Percentiles rank a stretch among this genome's conserved stretches.
These are phyloP conservation scores for Pheucticus melanocephalus DNA, from an alignment of 2,113 vertebrate genomes.

Conservation along the genomic window DNA sequence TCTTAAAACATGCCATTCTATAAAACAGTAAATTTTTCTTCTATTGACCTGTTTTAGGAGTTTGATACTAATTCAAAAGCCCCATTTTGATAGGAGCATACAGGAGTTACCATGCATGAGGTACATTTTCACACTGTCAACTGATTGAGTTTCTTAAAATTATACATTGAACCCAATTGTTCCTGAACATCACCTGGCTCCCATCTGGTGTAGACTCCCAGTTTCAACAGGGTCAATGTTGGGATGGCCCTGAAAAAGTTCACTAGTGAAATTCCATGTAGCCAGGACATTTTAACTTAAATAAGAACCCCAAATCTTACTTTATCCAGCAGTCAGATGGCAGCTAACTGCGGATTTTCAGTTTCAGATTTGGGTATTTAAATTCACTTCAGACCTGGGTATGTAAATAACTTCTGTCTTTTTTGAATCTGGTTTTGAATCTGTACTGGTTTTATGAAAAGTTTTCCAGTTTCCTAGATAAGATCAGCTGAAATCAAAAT, in stretches of 20 bases:
- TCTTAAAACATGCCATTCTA: background rate
- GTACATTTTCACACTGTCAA: background rate
- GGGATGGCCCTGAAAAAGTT: background rate
- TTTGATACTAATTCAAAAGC: background rate
- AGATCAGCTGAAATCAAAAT: background rate
- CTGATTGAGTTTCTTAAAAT: background rate
- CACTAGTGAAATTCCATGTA: background rate
- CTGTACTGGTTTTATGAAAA: background rate
- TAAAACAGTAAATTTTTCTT: background rate
- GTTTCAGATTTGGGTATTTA: background rate
- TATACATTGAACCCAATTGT: background rate
- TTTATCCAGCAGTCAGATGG: background rate
- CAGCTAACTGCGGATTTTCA: background rate
- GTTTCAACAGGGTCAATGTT: background rate
- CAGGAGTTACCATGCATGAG: background rate
- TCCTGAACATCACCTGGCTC: background rate
- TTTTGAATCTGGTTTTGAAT: background rate
- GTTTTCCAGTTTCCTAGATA: background rate
- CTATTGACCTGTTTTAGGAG: background rate
- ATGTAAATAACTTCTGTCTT: background rate
- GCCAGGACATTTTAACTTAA: background rate
- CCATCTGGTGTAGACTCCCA: background rate
- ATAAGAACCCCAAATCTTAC: background rate
- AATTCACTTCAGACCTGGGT: background rate
- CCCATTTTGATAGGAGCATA: background rate